Evolutionary conservation across 2,888 invertebrate genomes (phyloP).

Genomic region (Cosmia pyralina): DNA sequence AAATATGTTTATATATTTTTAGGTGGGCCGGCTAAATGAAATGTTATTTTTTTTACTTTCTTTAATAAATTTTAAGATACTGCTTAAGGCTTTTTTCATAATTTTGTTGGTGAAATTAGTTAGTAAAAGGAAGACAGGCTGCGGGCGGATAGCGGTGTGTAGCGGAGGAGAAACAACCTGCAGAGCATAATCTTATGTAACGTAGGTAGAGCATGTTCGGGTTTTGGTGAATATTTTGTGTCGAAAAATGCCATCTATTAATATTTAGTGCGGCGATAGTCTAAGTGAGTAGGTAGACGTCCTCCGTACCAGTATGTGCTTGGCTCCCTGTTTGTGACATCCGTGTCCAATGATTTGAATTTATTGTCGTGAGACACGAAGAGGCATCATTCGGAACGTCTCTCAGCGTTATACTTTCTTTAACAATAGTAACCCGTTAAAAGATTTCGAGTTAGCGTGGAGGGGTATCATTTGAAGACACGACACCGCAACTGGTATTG

Average conservation of each 20-base stretch:
- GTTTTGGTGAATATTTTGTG: slow-evolving; percentile 22
- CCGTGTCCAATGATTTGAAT: slow-evolving; percentile 60
- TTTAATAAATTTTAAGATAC: slow-evolving; percentile 63
- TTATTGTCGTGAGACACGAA: slow-evolving; percentile 64
- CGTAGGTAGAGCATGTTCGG: slow-evolving; percentile 2
- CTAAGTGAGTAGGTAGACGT: slow-evolving; percentile 20
- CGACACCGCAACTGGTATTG: slow-evolving; percentile 55
- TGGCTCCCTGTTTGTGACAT: slow-evolving; percentile 60
- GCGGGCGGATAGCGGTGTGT: slow-evolving; percentile 6
- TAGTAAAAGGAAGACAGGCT: slow-evolving; percentile 27
- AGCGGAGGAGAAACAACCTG: slow-evolving; percentile 24
- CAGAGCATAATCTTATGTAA: slow-evolving; percentile 29
- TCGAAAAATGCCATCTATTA: slow-evolving; percentile 9
- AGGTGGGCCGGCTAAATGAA: slow-evolving; percentile 59
- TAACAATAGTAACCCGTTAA: slow-evolving; percentile 65
- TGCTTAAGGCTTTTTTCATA: slow-evolving; percentile 54
- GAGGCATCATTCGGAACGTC: slow-evolving; percentile 56
- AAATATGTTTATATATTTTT: slow-evolving; percentile 65
- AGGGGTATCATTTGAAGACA: slow-evolving; percentile 68
- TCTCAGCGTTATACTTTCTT: slow-evolving; percentile 65
- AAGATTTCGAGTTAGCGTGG: slow-evolving; percentile 69
- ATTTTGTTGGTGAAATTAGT: slow-evolving; percentile 56
- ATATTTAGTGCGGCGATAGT: slow-evolving; percentile 31
- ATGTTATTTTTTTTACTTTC: slow-evolving; percentile 63
- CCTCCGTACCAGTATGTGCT: slow-evolving; percentile 65